phyloP scores from a whole-genome alignment of 2,888 invertebrate species.

The Philonicus albiceps region DNA sequence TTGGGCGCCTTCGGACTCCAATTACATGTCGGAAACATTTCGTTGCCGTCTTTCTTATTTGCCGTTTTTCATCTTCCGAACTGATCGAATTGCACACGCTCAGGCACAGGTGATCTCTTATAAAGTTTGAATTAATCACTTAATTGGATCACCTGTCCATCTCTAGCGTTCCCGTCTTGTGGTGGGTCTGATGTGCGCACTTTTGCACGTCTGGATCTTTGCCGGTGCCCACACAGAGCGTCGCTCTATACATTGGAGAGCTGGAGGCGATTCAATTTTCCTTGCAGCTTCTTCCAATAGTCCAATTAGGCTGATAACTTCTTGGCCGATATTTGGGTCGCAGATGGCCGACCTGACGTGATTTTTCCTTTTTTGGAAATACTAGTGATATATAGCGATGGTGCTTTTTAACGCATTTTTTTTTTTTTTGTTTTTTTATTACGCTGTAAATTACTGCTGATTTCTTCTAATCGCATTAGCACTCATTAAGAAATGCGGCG shows the following conservation, averaged over 20 bases:
- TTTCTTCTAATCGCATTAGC: not conserved
- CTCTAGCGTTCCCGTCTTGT: not conserved
- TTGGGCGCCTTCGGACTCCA: slow-evolving; percentile 22
- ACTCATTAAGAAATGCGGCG: not conserved
- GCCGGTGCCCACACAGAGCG: not conserved
- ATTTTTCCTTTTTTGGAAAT: slow-evolving; percentile 18
- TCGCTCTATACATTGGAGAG: not conserved
- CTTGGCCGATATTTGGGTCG: not conserved
- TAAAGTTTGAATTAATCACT: slow-evolving; percentile 21
- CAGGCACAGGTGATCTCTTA: not conserved
- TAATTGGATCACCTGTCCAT: slow-evolving; percentile 33
- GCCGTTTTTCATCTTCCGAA: not conserved
- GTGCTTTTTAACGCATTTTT: not conserved
- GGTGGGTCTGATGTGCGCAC: not conserved
- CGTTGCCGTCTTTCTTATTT: not conserved
- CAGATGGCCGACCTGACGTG: not conserved
- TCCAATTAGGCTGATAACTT: slow-evolving; percentile 15
- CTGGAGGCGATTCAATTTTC: slow-evolving; percentile 10
- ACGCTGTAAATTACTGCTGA: not conserved
- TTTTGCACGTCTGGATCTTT: not conserved
- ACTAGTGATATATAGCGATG: not conserved
- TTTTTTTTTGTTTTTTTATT: too few species aligned
- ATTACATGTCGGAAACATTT: not conserved
- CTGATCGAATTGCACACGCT: not conserved
- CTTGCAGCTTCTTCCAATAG: slow-evolving; percentile 9